A percentile compares a stretch with the other conserved stretches of the same genome.
Conservation (phyloP, 2,797 vertebrate genomes). For the Allobates femoralis region DNA sequence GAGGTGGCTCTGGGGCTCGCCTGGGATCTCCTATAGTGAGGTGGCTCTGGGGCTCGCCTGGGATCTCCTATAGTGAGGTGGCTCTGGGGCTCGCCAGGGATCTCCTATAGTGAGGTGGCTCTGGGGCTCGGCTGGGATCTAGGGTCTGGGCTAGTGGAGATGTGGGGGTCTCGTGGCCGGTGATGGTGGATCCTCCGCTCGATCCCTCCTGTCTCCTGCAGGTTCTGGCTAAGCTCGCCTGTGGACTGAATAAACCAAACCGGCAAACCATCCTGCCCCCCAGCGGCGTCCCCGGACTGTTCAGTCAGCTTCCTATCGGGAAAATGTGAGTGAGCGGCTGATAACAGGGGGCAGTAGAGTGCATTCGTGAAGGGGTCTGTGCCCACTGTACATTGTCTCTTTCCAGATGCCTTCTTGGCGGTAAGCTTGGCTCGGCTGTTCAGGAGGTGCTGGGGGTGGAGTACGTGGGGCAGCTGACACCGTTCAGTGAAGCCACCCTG, state of each 20-base stretch:
- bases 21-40: too few species aligned
- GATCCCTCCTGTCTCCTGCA: conserved; percentile 64
- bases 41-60: too few species aligned
- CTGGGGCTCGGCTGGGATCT: too few species aligned
- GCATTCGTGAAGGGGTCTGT: too few species aligned
- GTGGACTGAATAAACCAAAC: conserved; percentile 96
- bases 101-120: too few species aligned
- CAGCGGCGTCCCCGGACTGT: conserved; percentile 85
- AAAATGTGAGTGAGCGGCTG: conserved; percentile 84
- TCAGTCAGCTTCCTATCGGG: conserved; percentile 84
- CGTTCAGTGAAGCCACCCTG: conserved; percentile 83
- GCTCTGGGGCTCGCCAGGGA: too few species aligned
- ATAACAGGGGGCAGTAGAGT: too few species aligned
- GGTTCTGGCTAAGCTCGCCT: conserved; percentile 94
- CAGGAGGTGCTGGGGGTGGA: conserved; percentile 82
- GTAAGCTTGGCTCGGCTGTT: conserved; percentile 90
- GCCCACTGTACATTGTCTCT: conserved; percentile 10
- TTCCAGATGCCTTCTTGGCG: conserved; percentile 88
- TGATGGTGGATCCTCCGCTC: background rate
- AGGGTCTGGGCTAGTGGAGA: background rate
- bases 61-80: too few species aligned
- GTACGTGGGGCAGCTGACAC: conserved; percentile 88
- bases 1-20: too few species aligned
- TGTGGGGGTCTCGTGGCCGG: too few species aligned
- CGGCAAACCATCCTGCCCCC: conserved; percentile 88